Base-by-base conservation (phyloP, 2,888 invertebrate genomes). In the Polydrusus pterygomalis region DNA sequence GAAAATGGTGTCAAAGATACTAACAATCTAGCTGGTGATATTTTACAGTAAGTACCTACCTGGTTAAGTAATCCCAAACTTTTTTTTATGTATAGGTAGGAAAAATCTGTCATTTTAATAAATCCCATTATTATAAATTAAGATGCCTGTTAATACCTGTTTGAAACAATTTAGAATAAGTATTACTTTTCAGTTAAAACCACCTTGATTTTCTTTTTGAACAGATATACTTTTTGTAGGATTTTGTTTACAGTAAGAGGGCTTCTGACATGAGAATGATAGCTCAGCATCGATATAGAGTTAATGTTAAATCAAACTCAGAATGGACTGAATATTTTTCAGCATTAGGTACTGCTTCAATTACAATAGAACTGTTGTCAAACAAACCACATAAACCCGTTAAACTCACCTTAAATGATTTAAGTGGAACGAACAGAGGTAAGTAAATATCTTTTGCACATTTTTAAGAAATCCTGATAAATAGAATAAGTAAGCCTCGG, bases 261-360 rank as follows among this genome's bases (percentile, higher is more conserved):
- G 89, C 91, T 78, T 87, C 88, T 65, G 92, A 93, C 81, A 91
- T 93, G 90, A 89, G 90, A 45, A 84, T 92, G 3, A 91, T 93
- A 86, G 93, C 92, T 0, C 90, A 92, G 84, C 92, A 93, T 81
- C 94, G 93, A 83, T 91, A 91, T 85, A 91, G 92, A 1, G 83
- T 91, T 0, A 88, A 91, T 77, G 88, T 90, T 0, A 86, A 89
- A 34, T 86, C 89, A 5, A 88, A 89, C 64, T 80, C 84, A 20
- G 88, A 88, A 75, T 91, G 91, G 89, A 87, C 88, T 63, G 89
- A 90, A 51, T 88, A 92, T 75, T 89, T 92, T 79, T 81, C 88
- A 13, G 90, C 91, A 74, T 86, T 95, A 1, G 93, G 94, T 1
- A 88, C 90, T 79, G 93, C 93, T 0, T 91, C 92, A 0, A 91